Conservation (phyloP, 1,140 invertebrate genomes). For the Rhizoglyphus robini region DNA sequence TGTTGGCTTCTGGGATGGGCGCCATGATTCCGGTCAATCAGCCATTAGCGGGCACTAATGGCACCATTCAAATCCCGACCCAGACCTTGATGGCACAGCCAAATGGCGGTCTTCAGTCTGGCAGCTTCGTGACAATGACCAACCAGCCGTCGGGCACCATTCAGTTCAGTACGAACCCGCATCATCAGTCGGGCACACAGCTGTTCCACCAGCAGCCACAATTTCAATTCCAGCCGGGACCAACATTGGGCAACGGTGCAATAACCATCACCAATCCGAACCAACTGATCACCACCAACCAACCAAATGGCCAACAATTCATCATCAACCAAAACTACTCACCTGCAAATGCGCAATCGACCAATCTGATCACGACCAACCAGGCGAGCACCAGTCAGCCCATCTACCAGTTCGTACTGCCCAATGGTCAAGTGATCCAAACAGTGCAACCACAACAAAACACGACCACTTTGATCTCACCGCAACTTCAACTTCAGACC, state of each 20-base stretch:
- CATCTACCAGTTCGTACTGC: background rate
- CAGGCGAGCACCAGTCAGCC: background rate
- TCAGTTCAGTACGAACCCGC: background rate
- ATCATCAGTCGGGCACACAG: background rate
- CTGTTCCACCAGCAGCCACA: background rate
- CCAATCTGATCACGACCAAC: background rate
- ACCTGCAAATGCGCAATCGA: background rate
- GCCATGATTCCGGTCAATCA: constrained; percentile 9
- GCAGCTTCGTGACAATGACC: background rate
- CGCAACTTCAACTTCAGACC: background rate
- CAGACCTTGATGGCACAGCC: background rate
- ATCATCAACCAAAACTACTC: too few relatives aligned
- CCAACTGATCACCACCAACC: background rate
- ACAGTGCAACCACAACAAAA: constrained; percentile 3
- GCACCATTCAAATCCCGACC: background rate
- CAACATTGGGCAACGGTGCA: background rate
- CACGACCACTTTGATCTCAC: background rate
- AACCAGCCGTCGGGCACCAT: background rate
- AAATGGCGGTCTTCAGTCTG: background rate
- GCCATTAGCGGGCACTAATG: background rate
- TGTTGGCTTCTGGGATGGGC: background rate
- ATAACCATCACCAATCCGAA: background rate
- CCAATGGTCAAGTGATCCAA: constrained; percentile 2
- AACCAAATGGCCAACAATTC: too few relatives aligned
- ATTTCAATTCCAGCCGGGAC: background rate